Base-by-base conservation (phyloP, 2,888 invertebrate genomes). In the Dynastes maya region DNA sequence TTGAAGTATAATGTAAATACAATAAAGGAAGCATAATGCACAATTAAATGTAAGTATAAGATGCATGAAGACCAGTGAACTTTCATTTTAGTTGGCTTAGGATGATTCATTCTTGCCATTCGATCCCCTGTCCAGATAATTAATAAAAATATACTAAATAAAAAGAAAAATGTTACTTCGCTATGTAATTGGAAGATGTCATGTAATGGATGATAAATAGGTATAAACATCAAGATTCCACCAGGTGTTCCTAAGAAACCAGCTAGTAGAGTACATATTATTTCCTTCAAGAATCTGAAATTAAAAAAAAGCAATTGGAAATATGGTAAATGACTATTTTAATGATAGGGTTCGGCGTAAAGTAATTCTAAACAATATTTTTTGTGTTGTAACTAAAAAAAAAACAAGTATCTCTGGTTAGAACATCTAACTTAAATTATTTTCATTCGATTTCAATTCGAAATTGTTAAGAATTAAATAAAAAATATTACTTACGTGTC, bases 171-270 rank as follows among this genome's bases (percentile, higher is more conserved):
- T 3, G 94, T 93, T 29, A 94, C 92, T 89, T 95, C 95, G 0
- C 94, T 91, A 86, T 95, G 95, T 51, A 96, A 90, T 22, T 91
- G 89, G 82, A 88, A 90, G 13, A 91, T 86, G 85, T 96, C 95
- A 86, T 95, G 95, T 0, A 95, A 90, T 0, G 94, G 93, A 84
- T 96, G 95, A 88, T 96, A 96, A 80, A 95, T 88, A 0, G 93
- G 92, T 13, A 94, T 87, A 86, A 96, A 95, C 84, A 94, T 88
- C 2, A 94, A 85, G 0, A 95, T 91, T 0, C 95, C 95, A 0
- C 94, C 92, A 2, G 94, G 94, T 91, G 94, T 93, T 29, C 95
- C 94, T 74, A 94, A 87, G 2, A 93, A 82, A 0, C 92, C 91
- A 0, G 95, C 90, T 49, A 94, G 82, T 8, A 93, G 32, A 0